Evolutionary conservation across 2,888 invertebrate species (phyloP), one percentile per base, ranked within the genome.

Genomic region (Oasisia sp.): DNA sequence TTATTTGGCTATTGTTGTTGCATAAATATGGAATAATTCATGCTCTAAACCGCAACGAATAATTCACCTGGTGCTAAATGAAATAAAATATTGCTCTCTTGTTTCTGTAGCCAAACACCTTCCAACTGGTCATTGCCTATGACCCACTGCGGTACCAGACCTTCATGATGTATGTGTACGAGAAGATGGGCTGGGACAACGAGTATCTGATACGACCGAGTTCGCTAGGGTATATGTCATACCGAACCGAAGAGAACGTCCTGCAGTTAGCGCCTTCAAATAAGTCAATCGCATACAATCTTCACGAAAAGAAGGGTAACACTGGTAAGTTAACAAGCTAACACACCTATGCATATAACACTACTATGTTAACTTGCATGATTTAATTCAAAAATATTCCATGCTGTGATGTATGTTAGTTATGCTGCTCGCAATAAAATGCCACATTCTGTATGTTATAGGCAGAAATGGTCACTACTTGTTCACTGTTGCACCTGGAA

Each of bases 61-160:
- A 38, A 38, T 38, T 38, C 38, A 38, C 38, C 38, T 38, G 4
- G 38, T 38, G 38, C 38, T 38, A 38, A 38, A 38, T 38, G 38
- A 38, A 38, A 38, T 38, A 38, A 38, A 38, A 38, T 38, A 38
- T 38, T 38, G 38, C 38, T 38, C 38, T 38, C 38, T 38, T 38
- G 38, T 38, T 38, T 74, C 27, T 74, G 5, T 74, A 92, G 74
- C 14, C 32, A 19, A 93, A 93, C 38, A 92, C 92, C 19, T 93
- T 91, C 93, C 93, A 93, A 90, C 7, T 92, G 50, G 93, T 92
- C 14, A 58, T 93, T n/a, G 56, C 92, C 32, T 56, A 50, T 11
- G 93, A 93, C 89, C 32, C 56, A 74, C 11, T 58, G 11, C 92
- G 38, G 27, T 56, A 93, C 19, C 58, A 38, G 27, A 91, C 92